Percentiles rank a stretch among this genome's conserved stretches.
Conservation (phyloP, 2,888 invertebrate genomes). For the Volucella zonaria region DNA sequence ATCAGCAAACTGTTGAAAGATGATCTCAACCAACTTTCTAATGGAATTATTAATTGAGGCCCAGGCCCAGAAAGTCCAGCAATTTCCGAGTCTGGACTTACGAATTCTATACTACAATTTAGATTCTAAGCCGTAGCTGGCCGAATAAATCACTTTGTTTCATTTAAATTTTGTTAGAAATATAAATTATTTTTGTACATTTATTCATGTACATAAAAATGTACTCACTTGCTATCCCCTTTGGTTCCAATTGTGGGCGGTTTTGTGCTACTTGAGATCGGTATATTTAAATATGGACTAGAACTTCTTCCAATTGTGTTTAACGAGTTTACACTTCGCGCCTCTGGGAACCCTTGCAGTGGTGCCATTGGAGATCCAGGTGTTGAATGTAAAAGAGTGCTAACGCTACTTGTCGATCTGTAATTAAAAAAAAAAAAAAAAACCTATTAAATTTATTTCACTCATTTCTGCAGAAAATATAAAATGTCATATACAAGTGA, state of each 20-base stretch:
- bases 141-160: too few species aligned
- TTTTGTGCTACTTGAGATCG: constrained; percentile 66
- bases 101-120: too few species aligned
- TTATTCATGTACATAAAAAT: background rate
- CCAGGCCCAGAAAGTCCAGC: too few species aligned
- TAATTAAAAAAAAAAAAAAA: constrained; percentile 59
- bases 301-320: constrained; percentile 77
- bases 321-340: constrained; percentile 78
- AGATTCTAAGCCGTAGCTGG: too few species aligned
- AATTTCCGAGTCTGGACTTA: too few species aligned
- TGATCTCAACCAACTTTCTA: too few species aligned
- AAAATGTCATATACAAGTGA: constrained; percentile 12
- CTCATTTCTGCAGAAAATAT: background rate
- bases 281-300: constrained; percentile 75
- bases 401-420: constrained; percentile 81
- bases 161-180: too few species aligned
- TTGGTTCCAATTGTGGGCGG: constrained; percentile 65
- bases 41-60: too few species aligned
- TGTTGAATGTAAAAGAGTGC: constrained; percentile 78
- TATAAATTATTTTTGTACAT: background rate
- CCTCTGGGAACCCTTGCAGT: constrained; percentile 79
- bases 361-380: constrained; percentile 81
- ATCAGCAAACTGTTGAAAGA: too few species aligned
- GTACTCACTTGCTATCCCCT: constrained; percentile 66
- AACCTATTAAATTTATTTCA: background rate